Base-by-base conservation (phyloP, 30 jellyfish, hydroid and myxozoan genomes). In the Hydractinia echinata region DNA sequence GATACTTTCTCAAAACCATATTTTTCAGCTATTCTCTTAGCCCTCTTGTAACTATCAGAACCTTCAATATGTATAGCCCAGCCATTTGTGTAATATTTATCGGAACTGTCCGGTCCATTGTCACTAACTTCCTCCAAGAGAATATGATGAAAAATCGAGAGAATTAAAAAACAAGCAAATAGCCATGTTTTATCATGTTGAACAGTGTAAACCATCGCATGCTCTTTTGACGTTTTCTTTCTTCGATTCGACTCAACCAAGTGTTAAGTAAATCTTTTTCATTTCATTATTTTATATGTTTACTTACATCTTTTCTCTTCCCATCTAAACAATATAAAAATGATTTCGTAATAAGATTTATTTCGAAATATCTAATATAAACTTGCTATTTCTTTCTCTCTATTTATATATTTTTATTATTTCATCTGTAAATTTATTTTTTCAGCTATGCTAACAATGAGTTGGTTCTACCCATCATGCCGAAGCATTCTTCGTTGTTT, bases 61-160 rank as follows among this genome's bases (percentile, higher is more conserved):
- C 94, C 97, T 51, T 91, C 18, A 9, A 95, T 82, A 66, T 89
- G 72, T 60, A 95, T 87, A 83, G 99, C 99, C 99, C 99, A 94
- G 87, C 99, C 99, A 88, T 94, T 94, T 10, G 99, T 94, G 83
- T 78, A 94, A 73, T 66, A 84, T 79, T 81, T 87, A 10, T 51
- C 77, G 55, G 85, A 55, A 60, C 44, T 76, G 60, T 44, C 20
- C 44, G n/a, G 19, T 6, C 39, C 60, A 4, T 7, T 15, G 72
- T 53, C 44, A 16, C 8, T 19, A 30, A 11, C 53, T 7, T 52
- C 76, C 15, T 74, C 83, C 62, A 49, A 49, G 16, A 30, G 51
- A 55, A n/a, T 51, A 51, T 64, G 51, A 7, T 44, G 19, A 64
- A 64, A 7, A 13, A 4, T 64, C 5, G 39, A n/a, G 2, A n/a